These are phyloP conservation scores for Melopsittacus undulatus DNA, from an alignment of 2,797 vertebrate genomes.

Conservation along the genomic window DNA sequence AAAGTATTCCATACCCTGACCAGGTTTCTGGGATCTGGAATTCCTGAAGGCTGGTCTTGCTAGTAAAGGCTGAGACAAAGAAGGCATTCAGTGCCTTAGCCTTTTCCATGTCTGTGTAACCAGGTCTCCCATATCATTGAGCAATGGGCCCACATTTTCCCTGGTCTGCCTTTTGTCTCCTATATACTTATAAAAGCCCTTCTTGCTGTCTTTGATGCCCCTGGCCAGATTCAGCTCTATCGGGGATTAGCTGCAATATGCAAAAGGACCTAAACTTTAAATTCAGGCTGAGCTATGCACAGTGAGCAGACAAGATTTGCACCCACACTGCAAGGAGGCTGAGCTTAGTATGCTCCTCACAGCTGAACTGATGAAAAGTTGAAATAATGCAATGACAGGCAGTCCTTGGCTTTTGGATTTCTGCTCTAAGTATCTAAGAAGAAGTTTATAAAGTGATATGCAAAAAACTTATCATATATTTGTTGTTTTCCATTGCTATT, in stretches of 20 bases:
- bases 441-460: neutral
- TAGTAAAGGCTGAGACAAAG: too few species aligned
- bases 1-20: too few species aligned
- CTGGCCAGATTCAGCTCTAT: too few species aligned
- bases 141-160: too few species aligned
- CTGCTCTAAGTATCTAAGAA: neutral
- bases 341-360: neutral
- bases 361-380: neutral
- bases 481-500: neutral
- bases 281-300: neutral
- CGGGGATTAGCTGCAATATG: neutral
- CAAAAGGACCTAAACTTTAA: neutral
- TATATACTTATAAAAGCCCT: too few species aligned
- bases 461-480: neutral
- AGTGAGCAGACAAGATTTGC: neutral
- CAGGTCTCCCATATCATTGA: too few species aligned
- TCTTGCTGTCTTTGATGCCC: too few species aligned
- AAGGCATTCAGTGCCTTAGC: too few species aligned
- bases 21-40: too few species aligned
- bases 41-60: too few species aligned
- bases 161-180: too few species aligned
- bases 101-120: too few species aligned
- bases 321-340: neutral
- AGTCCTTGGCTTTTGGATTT: neutral
- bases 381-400: neutral